Percentiles rank a stretch among this genome's conserved stretches.
Conservation (phyloP, 2,888 invertebrate species). For the Rugalucina vietnamica region DNA sequence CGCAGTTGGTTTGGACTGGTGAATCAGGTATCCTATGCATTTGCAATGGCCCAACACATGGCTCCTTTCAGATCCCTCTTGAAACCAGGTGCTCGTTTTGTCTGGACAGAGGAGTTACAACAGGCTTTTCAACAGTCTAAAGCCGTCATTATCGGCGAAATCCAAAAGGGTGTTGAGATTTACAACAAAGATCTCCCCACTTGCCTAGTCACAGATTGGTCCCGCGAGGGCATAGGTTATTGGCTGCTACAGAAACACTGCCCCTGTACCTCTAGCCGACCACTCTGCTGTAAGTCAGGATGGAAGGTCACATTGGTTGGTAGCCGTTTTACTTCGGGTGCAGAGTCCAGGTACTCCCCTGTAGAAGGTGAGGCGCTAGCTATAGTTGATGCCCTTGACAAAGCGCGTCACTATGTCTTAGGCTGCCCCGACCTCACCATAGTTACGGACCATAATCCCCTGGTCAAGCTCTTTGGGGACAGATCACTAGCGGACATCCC, state of each 20-base stretch:
- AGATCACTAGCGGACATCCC: conserved; percentile 38
- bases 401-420: conserved; percentile 43
- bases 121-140: conserved; percentile 38
- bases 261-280: conserved; percentile 3
- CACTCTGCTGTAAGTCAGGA: conserved; percentile 34
- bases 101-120: conserved; percentile 50
- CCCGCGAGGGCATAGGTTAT: conserved; percentile 40
- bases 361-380: not conserved
- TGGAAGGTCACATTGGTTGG: conserved; percentile 43
- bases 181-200: conserved; percentile 59
- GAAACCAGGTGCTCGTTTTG: conserved; percentile 44
- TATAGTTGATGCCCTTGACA: conserved; percentile 19
- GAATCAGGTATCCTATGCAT: conserved; percentile 67
- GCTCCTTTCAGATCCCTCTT: conserved; percentile 37
- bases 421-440: conserved; percentile 43
- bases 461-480: conserved; percentile 39
- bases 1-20: conserved; percentile 71
- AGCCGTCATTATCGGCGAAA: conserved; percentile 33
- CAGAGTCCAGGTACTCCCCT: conserved; percentile 40
- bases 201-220: conserved; percentile 65
- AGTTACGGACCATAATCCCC: conserved; percentile 42
- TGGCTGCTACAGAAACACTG: conserved; percentile 54
- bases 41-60: conserved; percentile 45
- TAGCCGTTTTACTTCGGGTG: conserved; percentile 24
- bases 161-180: conserved; percentile 57